Evolutionary conservation across 2,888 invertebrate genomes (phyloP), one percentile per base, ranked within the genome.

Genomic region (Chrysina gloriosa): DNA sequence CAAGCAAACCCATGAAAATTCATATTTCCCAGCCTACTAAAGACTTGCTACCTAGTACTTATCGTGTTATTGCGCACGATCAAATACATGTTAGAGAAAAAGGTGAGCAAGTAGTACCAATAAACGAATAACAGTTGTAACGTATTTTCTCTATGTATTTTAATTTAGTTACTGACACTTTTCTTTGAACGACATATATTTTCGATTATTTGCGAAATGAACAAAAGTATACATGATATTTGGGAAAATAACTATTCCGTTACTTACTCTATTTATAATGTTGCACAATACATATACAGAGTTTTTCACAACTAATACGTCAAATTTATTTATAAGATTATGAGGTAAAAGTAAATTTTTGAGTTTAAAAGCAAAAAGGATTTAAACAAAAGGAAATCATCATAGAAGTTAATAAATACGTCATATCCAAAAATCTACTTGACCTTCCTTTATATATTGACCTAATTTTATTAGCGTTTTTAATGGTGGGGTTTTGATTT

Each of bases 11-110:
- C 0, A 96, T 97, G 94, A 93, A 94, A 82, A 93, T 98, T 70
- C 97, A 98, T 81, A 94, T 98, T 77, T 97, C 97, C 1, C 92
- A 97, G 81, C 91, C 93, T 0, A 97, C 97, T 0, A 89, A 88
- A 77, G 89, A 92, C 73, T 84, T 93, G 11, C 84, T 97, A 4
- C 90, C 94, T 0, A 85, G 89, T 0, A 86, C 87, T 0, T 97
- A 95, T 78, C 88, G 87, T 77, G 90, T 94, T 2, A 86, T 85
- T 5, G 93, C 94, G 78, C 87, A 95, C 4, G 94, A 93, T 1
- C 94, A 94, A 80, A 71, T 74, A 34, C 70, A 71, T 9, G 92
- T 97, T 0, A 97, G 96, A 84, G 97, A 95, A 47, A 95, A 95
- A 88, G 95, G 95, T 89, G 82, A 81, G 74, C 56, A 42, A 67